These are phyloP conservation scores for Olivierus martensii DNA, from an alignment of 1,140 invertebrate species.

Conservation along the genomic window DNA sequence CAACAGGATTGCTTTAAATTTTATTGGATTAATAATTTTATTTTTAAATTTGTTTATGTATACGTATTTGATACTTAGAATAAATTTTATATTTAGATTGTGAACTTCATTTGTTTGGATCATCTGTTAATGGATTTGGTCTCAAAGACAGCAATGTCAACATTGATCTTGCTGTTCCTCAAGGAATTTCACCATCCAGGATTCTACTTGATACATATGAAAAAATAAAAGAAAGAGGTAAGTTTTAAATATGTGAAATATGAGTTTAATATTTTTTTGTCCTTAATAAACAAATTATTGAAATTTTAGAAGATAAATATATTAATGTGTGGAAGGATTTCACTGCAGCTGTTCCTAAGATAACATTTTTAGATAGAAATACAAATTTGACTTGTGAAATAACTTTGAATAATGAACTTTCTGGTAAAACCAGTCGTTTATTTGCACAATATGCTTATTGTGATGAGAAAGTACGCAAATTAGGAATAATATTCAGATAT, in stretches of 20 bases:
- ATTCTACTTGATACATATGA: not conserved
- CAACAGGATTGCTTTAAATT: too few relatives aligned
- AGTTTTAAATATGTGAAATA: not conserved
- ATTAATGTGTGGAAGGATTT: constrained; percentile 8
- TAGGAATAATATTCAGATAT: constrained; percentile 10
- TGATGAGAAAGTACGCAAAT: constrained; percentile 4
- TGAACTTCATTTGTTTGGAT: constrained; percentile 27
- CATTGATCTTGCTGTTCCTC: constrained; percentile 22
- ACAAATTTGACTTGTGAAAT: constrained; percentile 4
- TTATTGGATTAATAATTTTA: too few relatives aligned
- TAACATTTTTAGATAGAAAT: constrained; percentile 3
- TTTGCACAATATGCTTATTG: constrained; percentile 5
- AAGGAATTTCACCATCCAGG: constrained; percentile 1
- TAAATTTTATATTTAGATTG: too few relatives aligned
- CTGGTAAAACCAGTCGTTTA: not conserved
- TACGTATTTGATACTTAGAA: too few relatives aligned
- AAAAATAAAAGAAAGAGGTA: not conserved
- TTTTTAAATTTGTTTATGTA: too few relatives aligned
- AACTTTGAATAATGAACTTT: not conserved
- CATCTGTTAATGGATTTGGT: constrained; percentile 45
- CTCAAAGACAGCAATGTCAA: constrained; percentile 42
- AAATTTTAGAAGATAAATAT: constrained; percentile 1
- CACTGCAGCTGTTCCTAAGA: constrained; percentile 5
- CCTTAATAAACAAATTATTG: not conserved
- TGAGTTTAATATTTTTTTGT: not conserved